A percentile compares a stretch with the other conserved stretches of the same genome.
Evolutionary conservation across 2,888 invertebrate species (phyloP).

Genomic region (Leucania comma): DNA sequence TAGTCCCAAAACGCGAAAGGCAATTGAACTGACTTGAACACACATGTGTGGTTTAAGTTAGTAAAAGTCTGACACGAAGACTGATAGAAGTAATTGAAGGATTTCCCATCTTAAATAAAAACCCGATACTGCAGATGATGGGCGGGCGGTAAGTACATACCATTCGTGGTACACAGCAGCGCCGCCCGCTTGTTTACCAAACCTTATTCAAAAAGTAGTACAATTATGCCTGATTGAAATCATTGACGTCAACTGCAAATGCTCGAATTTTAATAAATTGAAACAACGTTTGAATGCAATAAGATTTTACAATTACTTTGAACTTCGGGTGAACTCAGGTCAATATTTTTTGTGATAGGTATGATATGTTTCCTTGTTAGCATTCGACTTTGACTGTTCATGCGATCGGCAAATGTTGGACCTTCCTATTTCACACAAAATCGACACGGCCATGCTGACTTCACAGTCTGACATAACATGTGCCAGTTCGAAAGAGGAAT

Average conservation of each 20-base stretch:
- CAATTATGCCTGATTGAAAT: background rate
- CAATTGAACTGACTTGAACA: no score
- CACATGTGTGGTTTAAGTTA: no score
- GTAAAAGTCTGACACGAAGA: no score
- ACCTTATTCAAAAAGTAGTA: no score
- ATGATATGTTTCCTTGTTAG: conserved; percentile 8
- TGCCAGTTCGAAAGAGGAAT: background rate
- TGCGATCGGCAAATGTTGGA: background rate
- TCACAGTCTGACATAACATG: background rate
- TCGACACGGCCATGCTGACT: background rate
- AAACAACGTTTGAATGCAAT: conserved; percentile 11
- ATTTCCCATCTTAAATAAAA: no score
- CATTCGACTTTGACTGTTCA: background rate
- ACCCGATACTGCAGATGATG: background rate
- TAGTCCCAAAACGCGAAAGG: no score
- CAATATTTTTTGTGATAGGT: conserved; percentile 34
- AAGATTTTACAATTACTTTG: conserved; percentile 32
- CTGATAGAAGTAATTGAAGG: no score
- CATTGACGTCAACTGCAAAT: conserved; percentile 1
- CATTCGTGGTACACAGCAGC: background rate
- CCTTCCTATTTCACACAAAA: conserved; percentile 8
- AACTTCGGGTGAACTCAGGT: conserved; percentile 28
- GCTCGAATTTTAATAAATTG: conserved; percentile 23
- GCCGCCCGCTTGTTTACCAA: no score
- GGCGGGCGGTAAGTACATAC: background rate